A percentile compares a stretch with the other conserved stretches of the same genome.
These are phyloP conservation scores for Psophia crepitans DNA, from an alignment of 2,113 vertebrate species.

Conservation along the genomic window DNA sequence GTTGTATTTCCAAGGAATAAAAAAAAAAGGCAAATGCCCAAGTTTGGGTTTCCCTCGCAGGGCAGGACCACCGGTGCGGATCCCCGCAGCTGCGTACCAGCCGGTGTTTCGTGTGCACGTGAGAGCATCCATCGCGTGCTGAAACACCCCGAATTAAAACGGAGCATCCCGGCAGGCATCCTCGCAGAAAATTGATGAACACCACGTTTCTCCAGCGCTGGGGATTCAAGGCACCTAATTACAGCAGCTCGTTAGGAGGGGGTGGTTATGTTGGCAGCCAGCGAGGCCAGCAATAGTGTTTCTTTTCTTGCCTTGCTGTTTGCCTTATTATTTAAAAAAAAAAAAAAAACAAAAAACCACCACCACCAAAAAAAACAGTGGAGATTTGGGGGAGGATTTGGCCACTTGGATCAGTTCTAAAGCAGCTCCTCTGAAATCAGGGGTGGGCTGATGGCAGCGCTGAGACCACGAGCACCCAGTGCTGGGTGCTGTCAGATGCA, in stretches of 20 bases:
- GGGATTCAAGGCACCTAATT: conserved; percentile 13
- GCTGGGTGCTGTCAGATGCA: background rate
- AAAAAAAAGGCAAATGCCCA: background rate
- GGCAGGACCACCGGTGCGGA: background rate
- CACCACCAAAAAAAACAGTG: too few relatives aligned
- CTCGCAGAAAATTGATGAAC: background rate
- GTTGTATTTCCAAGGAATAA: background rate
- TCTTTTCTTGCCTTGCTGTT: background rate
- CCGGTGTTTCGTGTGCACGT: accelerated
- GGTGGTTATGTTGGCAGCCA: conserved; percentile 29
- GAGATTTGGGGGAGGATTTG: background rate
- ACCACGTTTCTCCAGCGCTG: background rate
- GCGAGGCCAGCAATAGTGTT: background rate
- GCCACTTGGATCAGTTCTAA: background rate
- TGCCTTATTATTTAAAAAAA: background rate
- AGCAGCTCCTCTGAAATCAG: background rate
- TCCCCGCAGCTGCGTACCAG: accelerated
- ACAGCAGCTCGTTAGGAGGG: conserved; percentile 29
- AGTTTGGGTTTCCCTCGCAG: background rate
- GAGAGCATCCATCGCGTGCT: background rate
- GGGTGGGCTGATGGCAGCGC: background rate
- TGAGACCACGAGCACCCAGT: accelerated
- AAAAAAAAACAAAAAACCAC: too few relatives aligned
- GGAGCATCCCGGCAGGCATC: background rate
- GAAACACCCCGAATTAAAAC: background rate